Base-by-base conservation (phyloP, 2,113 vertebrate species). In the Cheilinus undulatus region DNA sequence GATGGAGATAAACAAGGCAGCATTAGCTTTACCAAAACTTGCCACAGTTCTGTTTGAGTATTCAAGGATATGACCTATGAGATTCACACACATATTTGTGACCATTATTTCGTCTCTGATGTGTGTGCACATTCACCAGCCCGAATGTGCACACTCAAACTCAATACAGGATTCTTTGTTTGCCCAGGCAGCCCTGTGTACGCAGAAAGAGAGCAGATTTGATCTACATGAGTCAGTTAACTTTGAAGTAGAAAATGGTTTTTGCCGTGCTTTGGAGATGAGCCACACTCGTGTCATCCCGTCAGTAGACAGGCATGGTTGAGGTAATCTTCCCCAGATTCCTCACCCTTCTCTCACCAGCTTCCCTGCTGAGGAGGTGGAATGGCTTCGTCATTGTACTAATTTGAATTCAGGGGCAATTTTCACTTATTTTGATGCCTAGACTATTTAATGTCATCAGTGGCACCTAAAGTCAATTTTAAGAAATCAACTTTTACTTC, bases 201-300 rank as follows among this genome's bases (percentile, higher is more conserved):
- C 2, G 27, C 30, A 28, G 52, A 38, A 2, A 12, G 50, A 40
- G 42, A 62, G 77, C 75, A 69, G 72, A 72, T 82, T 73, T 75
- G 73, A 79, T 66, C 50, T 64, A 26, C 61, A 24, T 67, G 84
- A 84, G 73, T 84, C 84, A 19, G 58, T 68, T 52, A 70, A 85
- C 80, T 89, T 82, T 80, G 73, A 86, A 56, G 77, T 78, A 70
- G 74, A 80, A 78, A 82, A 84, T 81, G 43, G 10, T 79, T 87
- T 87, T 38, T 20, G 17, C 20, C 59, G 42, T 7, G 42, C 45
- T 68, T 71, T 82, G 71, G 81, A 83, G 61, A 80, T 48, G 82
- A 84, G 78, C 74, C 73, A 72, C 7, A 1, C 12, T 73, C 40
- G 30, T 81, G 79, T 87, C 81, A 72, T 87, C 54, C 45, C 0